Percentiles rank a stretch among this genome's conserved stretches.
Conservation (phyloP, 2,888 invertebrate species). For the Panzeria rudis region DNA sequence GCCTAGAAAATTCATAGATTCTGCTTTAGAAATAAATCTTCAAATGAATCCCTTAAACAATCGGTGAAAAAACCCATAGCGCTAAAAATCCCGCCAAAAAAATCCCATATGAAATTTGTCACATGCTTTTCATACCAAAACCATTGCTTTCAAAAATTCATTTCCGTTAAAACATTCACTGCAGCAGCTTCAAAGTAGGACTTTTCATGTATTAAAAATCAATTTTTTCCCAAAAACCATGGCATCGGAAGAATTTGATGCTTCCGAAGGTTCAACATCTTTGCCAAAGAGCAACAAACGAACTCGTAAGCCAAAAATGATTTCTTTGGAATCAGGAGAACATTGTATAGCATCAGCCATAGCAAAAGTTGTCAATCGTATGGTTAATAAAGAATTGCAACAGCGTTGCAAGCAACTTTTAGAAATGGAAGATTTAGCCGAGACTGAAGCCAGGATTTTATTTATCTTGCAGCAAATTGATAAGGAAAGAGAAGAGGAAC, state of each 20-base stretch:
- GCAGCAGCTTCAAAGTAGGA: not conserved
- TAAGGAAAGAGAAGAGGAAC: constrained; percentile 35
- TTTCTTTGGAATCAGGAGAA: constrained; percentile 59
- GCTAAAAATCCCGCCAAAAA: constrained; percentile 9
- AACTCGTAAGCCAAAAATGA: constrained; percentile 1
- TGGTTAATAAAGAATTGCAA: constrained; percentile 73
- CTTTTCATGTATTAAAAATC: not conserved
- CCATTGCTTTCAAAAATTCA: not conserved
- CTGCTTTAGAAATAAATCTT: not conserved
- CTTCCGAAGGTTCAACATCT: not conserved
- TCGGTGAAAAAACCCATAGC: no score
- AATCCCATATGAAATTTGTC: not conserved
- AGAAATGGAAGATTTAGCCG: constrained; percentile 72
- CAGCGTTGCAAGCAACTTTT: constrained; percentile 75
- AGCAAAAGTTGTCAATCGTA: constrained; percentile 76
- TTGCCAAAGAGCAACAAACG: constrained; percentile 13
- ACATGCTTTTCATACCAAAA: not conserved
- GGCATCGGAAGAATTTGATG: constrained; percentile 46
- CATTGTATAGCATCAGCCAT: constrained; percentile 75
- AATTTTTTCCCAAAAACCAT: constrained; percentile 7
- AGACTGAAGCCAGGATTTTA: constrained; percentile 69
- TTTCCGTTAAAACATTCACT: constrained; percentile 30
- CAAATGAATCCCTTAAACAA: not conserved
- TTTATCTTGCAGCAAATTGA: constrained; percentile 64
- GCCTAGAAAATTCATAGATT: not conserved